These are phyloP conservation scores for Nesometra sesokonis DNA, from an alignment of 35 echinoderm and acorn worm species.

Conservation along the genomic window DNA sequence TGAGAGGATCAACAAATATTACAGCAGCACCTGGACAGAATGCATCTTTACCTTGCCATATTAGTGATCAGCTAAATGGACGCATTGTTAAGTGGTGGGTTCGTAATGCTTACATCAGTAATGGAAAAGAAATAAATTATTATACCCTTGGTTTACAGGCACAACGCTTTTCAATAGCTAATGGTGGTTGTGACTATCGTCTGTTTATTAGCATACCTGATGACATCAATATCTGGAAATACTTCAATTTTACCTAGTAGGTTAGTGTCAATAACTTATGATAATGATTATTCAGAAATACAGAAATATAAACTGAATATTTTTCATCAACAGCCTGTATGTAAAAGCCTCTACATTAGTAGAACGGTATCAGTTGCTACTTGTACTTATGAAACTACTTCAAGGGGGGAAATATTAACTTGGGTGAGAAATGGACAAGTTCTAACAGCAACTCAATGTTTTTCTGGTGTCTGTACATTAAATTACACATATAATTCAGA, in stretches of 20 bases:
- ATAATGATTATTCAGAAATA: background rate
- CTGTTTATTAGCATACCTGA: background rate
- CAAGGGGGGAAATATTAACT: background rate
- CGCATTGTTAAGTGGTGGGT: background rate
- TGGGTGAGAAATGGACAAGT: background rate
- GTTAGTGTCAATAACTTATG: background rate
- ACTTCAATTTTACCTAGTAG: background rate
- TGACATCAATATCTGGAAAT: background rate
- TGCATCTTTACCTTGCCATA: background rate
- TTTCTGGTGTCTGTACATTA: background rate
- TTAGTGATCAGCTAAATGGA: background rate
- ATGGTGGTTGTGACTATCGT: background rate
- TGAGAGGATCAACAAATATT: background rate
- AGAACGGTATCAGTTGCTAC: too few species aligned
- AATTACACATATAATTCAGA: background rate
- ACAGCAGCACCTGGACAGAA: background rate
- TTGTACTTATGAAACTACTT: background rate
- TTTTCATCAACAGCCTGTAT: background rate
- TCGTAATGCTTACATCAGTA: background rate
- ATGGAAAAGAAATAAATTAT: background rate
- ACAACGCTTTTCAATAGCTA: background rate
- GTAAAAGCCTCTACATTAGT: background rate
- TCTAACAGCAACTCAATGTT: background rate
- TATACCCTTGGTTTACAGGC: background rate
- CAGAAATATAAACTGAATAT: background rate